Percentiles rank a stretch among this genome's conserved stretches.
Evolutionary conservation across 2,888 invertebrate species (phyloP).

Genomic region (Eremobia ochroleuca): DNA sequence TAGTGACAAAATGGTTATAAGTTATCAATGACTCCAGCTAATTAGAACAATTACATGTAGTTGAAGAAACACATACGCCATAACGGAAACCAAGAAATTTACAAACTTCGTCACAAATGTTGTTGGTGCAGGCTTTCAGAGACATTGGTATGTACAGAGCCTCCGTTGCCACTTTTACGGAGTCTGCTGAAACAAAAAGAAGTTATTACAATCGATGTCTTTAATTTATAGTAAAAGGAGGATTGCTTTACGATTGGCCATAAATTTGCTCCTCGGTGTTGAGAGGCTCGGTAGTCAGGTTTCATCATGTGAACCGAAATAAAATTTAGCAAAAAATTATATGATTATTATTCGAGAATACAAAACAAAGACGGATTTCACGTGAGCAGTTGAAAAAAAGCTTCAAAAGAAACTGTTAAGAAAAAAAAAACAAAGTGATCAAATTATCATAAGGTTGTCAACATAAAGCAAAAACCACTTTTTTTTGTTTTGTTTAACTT

Average conservation of each 20-base stretch:
- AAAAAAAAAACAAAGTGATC: not conserved
- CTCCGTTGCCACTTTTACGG: conserved; percentile 18
- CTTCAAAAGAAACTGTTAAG: not conserved
- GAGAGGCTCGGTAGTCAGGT: not conserved
- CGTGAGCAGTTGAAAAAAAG: not conserved
- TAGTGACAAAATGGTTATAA: not conserved
- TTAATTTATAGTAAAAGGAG: not conserved
- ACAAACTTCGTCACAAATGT: conserved; percentile 31
- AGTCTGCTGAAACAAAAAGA: conserved; percentile 42
- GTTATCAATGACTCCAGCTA: conserved; percentile 4
- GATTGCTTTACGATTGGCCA: not conserved
- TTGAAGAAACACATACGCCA: conserved; percentile 43
- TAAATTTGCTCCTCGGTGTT: not conserved
- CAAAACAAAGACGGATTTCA: not conserved
- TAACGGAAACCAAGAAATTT: conserved; percentile 29
- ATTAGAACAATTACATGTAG: conserved; percentile 39
- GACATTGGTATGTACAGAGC: conserved; percentile 45
- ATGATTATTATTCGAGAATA: not conserved
- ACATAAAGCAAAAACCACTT: not conserved
- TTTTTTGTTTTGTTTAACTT: not conserved
- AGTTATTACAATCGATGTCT: not conserved
- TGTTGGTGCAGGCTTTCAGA: conserved; percentile 33
- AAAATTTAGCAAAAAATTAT: not conserved
- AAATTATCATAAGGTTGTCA: not conserved
- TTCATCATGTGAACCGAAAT: not conserved